Percentiles rank a stretch among this genome's conserved stretches.
phyloP scores from a whole-genome alignment of 2,797 vertebrate species.

The Peromyscus melanophrys region DNA sequence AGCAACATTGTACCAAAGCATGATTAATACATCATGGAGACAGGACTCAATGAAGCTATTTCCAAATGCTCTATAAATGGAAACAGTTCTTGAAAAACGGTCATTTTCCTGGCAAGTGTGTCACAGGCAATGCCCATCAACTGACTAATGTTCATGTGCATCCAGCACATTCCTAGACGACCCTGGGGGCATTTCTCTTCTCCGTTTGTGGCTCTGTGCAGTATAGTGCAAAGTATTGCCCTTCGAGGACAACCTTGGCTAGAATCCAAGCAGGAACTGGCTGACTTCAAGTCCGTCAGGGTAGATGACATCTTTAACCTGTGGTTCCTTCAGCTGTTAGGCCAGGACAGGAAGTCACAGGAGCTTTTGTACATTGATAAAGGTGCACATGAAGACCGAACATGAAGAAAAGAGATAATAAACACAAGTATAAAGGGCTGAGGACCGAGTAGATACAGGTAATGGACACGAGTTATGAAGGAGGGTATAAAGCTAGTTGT shows the following conservation, averaged over 20 bases:
- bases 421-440: neutral
- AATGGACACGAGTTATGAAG: rapidly evolving
- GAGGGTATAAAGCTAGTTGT: neutral
- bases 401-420: neutral
- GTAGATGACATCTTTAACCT: neutral
- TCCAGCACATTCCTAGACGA: slow-evolving; percentile 33
- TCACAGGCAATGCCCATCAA: slow-evolving; percentile 65
- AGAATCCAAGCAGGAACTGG: neutral
- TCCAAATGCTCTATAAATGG: slow-evolving; percentile 72
- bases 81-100: slow-evolving; percentile 60
- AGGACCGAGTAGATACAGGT: neutral
- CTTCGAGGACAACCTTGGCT: neutral
- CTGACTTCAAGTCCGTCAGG: neutral
- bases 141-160: slow-evolving; percentile 56
- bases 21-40: slow-evolving; percentile 53
- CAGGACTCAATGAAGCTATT: slow-evolving; percentile 66
- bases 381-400: neutral
- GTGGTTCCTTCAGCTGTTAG: slow-evolving; percentile 43
- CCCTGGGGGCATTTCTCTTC: slow-evolving; percentile 50
- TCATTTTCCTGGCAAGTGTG: slow-evolving; percentile 63
- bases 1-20: slow-evolving; percentile 43
- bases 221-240: neutral
- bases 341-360: neutral
- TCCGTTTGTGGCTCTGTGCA: slow-evolving; percentile 37
- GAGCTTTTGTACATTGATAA: neutral